Evolutionary conservation across 2,797 vertebrate genomes (phyloP), one percentile per base, ranked within the genome.

Genomic region (Triplophysa yarkandensis): DNA sequence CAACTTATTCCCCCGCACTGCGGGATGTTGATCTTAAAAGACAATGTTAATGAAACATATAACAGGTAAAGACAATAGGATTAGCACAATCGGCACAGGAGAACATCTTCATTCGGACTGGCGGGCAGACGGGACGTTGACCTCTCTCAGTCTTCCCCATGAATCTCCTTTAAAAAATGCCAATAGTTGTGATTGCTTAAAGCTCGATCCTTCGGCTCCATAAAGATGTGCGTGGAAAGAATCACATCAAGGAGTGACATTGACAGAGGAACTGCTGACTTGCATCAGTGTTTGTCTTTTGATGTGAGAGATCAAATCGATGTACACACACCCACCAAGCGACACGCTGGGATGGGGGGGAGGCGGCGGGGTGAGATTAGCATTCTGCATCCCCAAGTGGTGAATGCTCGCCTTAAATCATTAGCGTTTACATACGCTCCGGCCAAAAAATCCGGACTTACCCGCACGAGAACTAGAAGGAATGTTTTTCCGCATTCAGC

Each of bases 261-360:
- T 99, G 96, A 98, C 94, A 95, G 94, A 95, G 91, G 95, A 98
- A 98, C 93, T 98, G 96, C 97, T 98, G 97, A 98, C 95, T 98
- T 92, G 94, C 94, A 93, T 94, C 93, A 91, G 93, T 95, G 95
- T 98, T 98, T 98, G 95, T 97, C 96, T 98, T 98, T 97, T 96
- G 95, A 98, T 96, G 95, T 96, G 95, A 94, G 96, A 95, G 95
- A 98, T 96, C 95, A 98, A 96, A 98, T 99, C 95, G 93, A 99
- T 98, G 96, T 94, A 94, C 94, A 89, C 90, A 90, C 93, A 92
- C 92, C 93, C 92, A 92, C 89, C 89, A 90, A 94, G 94, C 94
- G 91, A 94, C 90, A 93, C 88, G 93, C 84, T 67, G 81, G 65
- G 52, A 48, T 21, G 9, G n/a, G 23, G 30, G 14, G 32, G n/a